These are phyloP conservation scores for Galerucella calmariensis DNA, from an alignment of 2,888 invertebrate species.

Conservation along the genomic window DNA sequence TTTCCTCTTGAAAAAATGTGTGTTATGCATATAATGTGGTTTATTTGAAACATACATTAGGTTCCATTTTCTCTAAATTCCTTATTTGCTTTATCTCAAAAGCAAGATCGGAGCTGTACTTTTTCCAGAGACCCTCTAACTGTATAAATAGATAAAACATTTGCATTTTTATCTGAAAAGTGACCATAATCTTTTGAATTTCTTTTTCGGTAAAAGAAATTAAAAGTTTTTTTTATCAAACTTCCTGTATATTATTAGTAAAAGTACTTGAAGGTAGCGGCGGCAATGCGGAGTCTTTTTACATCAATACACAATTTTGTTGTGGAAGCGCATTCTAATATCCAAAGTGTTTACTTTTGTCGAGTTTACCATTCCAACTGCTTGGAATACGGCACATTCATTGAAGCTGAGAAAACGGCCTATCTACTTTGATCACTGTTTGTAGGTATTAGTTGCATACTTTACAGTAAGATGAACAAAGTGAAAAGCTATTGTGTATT, in stretches of 20 bases:
- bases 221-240: not conserved
- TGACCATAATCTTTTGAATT: too few species aligned
- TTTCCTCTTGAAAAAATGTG: too few species aligned
- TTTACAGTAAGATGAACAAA: conserved; percentile 34
- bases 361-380: conserved; percentile 21
- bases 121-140: too few species aligned
- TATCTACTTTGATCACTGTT: conserved; percentile 36
- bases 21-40: too few species aligned
- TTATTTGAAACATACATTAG: too few species aligned
- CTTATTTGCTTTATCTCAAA: too few species aligned
- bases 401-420: conserved; percentile 27
- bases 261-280: not conserved
- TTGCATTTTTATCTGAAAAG: too few species aligned
- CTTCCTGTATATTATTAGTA: not conserved
- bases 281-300: conserved; percentile 9
- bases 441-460: conserved; percentile 31
- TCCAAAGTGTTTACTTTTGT: conserved; percentile 37
- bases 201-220: not conserved
- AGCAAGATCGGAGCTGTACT: too few species aligned
- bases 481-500: conserved; percentile 33
- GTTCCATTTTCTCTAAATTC: too few species aligned
- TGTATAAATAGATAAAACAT: too few species aligned
- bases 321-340: conserved; percentile 36
- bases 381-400: conserved; percentile 25
- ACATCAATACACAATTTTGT: conserved; percentile 32